These are phyloP conservation scores for Aethes cnicana DNA, from an alignment of 2,888 invertebrate genomes.

Conservation along the genomic window DNA sequence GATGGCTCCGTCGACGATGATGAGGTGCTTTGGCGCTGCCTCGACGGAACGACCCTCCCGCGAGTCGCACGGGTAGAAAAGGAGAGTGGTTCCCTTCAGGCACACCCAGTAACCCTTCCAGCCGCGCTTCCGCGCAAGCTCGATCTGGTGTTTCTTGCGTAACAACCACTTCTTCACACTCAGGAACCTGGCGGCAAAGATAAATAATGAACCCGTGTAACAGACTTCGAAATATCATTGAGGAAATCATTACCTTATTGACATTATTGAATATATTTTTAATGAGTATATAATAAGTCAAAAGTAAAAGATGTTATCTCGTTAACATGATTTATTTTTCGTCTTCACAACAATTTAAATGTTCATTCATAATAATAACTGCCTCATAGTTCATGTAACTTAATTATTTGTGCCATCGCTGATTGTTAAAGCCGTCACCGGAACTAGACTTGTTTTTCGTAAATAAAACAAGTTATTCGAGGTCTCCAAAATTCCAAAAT, in stretches of 20 bases:
- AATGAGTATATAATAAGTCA: no score
- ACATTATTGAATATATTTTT: no score
- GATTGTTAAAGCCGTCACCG: neutral
- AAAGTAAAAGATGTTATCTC: no score
- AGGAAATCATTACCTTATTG: no score
- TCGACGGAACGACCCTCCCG: constrained; percentile 95
- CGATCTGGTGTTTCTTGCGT: constrained; percentile 97
- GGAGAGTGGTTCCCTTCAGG: constrained; percentile 96
- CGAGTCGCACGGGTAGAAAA: constrained; percentile 97
- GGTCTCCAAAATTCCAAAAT: constrained; percentile 51
- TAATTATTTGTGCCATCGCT: neutral
- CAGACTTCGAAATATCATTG: no score
- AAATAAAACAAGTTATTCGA: constrained; percentile 45
- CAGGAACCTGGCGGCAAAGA: constrained; percentile 87
- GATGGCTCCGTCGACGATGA: constrained; percentile 97
- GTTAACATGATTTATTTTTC: neutral
- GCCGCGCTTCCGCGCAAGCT: constrained; percentile 96
- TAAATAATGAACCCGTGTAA: constrained; percentile 47
- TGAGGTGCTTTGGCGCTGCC: constrained; percentile 96
- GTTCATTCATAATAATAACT: no score
- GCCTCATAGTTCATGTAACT: no score
- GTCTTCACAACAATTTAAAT: no score
- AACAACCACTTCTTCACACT: constrained; percentile 99
- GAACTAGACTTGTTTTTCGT: constrained; percentile 27
- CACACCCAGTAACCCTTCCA: constrained; percentile 99